Base-by-base conservation (phyloP, 2,888 invertebrate genomes). In the Aspidiotus destructor region DNA sequence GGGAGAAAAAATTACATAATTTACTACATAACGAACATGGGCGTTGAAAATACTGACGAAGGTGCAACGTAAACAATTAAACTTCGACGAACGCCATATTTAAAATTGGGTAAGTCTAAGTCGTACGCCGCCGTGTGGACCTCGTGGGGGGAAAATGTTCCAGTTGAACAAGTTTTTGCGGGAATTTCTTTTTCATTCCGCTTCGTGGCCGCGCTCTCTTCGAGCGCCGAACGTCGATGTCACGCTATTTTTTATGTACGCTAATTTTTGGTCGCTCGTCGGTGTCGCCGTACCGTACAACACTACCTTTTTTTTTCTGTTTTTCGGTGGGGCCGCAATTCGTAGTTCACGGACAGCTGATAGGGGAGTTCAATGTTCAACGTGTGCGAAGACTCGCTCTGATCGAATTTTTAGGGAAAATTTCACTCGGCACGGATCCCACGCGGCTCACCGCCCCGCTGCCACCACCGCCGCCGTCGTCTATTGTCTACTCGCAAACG, bases 11-110 rank as follows among this genome's bases (percentile, higher is more conserved):
- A 15, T 62, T 60, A 60, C 60, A 41, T 68, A 60, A 68, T 68
- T 53, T 55, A 68, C 68, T 60, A 62, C 68, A 61, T 68, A 41
- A 61, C 68, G 62, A 69, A 69, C 62, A 69, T 55, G 55, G 69
- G 69, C 57, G 57, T 54, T 69, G 44, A 44, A 40, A 57, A 53
- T 28, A 28, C 28, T 28, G 28, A 28, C 16, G 55, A 69, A 62
- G 68, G 69, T 69, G 69, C 69, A 69, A 69, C 69, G 69, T 69
- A 69, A 69, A 69, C 69, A 69, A 69, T 62, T 62, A 69, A 62
- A 68, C 42, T 57, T 48, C 41, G 62, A 57, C 54, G 44, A 62
- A 55, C 69, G 69, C 69, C 69, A 69, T 69, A 48, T 62, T 69
- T 61, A 69, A 68, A 68, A 68, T 69, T 69, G 69, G 69, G 69